These are phyloP conservation scores for Cataglyphis cursor DNA, from an alignment of 2,888 invertebrate genomes.

Conservation along the genomic window DNA sequence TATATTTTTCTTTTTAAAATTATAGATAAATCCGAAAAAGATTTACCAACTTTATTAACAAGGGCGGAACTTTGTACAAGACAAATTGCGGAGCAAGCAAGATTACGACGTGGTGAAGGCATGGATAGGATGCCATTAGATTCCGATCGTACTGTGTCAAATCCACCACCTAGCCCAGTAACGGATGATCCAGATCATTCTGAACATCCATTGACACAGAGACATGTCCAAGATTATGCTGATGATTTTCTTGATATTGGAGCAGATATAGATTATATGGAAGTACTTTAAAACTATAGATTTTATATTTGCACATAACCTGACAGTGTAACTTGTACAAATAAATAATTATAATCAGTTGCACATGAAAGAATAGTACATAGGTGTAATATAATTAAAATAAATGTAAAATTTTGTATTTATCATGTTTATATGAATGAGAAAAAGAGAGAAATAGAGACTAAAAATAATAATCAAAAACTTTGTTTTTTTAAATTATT, in stretches of 20 bases:
- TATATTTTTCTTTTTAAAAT: conserved; percentile 28
- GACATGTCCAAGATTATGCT: conserved; percentile 88
- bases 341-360: conserved; percentile 25
- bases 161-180: conserved; percentile 94
- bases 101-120: conserved; percentile 85
- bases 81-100: conserved; percentile 88
- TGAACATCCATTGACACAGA: conserved; percentile 80
- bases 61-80: conserved; percentile 89
- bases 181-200: conserved; percentile 89
- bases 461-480: conserved; percentile 35
- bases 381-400: conserved; percentile 59
- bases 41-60: conserved; percentile 89
- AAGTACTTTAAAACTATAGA: conserved; percentile 88
- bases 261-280: conserved; percentile 91
- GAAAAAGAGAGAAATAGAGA: conserved; percentile 34
- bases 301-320: conserved; percentile 16
- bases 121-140: conserved; percentile 84
- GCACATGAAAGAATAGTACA: conserved; percentile 30
- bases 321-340: conserved; percentile 24
- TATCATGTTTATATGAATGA: conserved; percentile 53
- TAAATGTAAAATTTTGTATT: conserved; percentile 59
- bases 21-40: conserved; percentile 87
- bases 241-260: conserved; percentile 92
- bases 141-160: conserved; percentile 88
- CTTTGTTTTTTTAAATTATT: background rate